Base-by-base conservation (phyloP, 1,140 invertebrate species). In the Maniola jurtina region DNA sequence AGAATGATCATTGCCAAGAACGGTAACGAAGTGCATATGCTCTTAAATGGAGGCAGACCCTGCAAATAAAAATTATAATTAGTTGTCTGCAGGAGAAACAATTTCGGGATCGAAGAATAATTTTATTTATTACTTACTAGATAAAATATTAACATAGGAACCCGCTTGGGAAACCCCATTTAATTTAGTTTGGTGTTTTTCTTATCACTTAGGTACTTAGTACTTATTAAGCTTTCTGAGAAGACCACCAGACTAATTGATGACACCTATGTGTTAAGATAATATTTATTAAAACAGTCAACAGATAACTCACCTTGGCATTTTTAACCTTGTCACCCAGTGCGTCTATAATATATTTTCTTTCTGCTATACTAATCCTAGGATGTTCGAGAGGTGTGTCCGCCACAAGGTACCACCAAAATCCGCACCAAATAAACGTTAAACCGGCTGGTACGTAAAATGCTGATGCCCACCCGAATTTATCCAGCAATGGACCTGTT, bases 381-480 rank as follows among this genome's bases (percentile, higher is more conserved):
- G 93, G 94, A 89, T 98, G 96, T 38, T 92, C 76, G 2, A 92
- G 92, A 0, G 97, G 97, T 6, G 93, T 93, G 77, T 96, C 94
- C 1, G 93, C 92, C 0, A 95, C 93, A 7, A 95, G 75, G 48
- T 92, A 92, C 76, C 94, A 92, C 95, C 95, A 96, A 0, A 94
- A 73, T 0, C 75, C 79, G 65, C 91, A 93, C 89, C 95, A 95
- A 6, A 93, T 48, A 0, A 95, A 52, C 35, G 94, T 93, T 4
- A 95, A 78, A 8, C 60, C 83, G n/a, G 76, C 95, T 0, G 94
- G 94, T 0, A 94, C 88, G 65, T 96, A 96, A 81, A 95, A 96
- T 5, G 95, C 93, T 73, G 93, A 93, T 34, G 93, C 92, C 95
- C 95, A 97, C 38, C 95, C 95, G 1, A 92, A 92, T 33, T 85